These are phyloP conservation scores for Heptranchias perlo DNA, from an alignment of 2,113 vertebrate genomes.

Conservation along the genomic window DNA sequence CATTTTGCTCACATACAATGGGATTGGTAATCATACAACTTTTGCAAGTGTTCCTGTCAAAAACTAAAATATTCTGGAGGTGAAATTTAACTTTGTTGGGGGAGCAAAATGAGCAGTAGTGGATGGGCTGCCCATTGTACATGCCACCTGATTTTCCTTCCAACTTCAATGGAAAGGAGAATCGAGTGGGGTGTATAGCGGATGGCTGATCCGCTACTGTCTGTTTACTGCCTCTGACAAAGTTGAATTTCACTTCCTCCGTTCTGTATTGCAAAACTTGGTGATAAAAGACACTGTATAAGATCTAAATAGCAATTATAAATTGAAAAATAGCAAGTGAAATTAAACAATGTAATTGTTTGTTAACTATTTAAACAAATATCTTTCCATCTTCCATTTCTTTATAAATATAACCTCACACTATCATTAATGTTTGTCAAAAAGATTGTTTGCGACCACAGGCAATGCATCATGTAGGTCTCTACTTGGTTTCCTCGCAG, in stretches of 20 bases:
- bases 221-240: not conserved
- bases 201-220: not conserved
- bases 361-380: not conserved
- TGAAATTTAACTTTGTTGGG: not conserved
- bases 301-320: not conserved
- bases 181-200: not conserved
- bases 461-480: not conserved
- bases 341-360: not conserved
- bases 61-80: not conserved
- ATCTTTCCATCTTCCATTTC: not conserved
- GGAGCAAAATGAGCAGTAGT: not conserved
- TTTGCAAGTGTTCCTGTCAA: not conserved
- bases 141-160: not conserved
- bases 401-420: not conserved
- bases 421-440: not conserved
- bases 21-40: not conserved
- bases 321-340: not conserved
- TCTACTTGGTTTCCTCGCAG: not conserved
- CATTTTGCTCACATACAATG: not conserved
- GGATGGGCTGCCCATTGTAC: not conserved
- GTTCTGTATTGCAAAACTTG: not conserved
- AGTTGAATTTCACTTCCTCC: not conserved
- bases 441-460: not conserved
- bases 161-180: not conserved
- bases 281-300: not conserved